Percentiles rank a stretch among this genome's conserved stretches.
phyloP scores from a whole-genome alignment of 1,140 invertebrate genomes.

The Acyrthosiphon pisum region DNA sequence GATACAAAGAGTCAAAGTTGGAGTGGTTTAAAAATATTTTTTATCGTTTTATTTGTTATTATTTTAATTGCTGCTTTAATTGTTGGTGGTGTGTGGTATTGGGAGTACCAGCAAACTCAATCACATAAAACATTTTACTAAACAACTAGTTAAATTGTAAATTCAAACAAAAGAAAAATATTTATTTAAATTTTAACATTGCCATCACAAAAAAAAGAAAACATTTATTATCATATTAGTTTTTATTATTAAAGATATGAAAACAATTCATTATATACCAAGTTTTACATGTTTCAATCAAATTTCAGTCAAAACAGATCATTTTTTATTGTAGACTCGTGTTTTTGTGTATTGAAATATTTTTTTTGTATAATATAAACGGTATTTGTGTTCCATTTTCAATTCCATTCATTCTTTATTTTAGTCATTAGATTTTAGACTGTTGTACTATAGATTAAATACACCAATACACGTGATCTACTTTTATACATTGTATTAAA shows the following conservation, averaged over 20 bases:
- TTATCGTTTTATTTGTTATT: conserved; percentile 81
- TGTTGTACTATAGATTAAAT: conserved; percentile 36
- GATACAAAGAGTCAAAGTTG: conserved; percentile 82
- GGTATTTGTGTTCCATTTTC: conserved; percentile 51
- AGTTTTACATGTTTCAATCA: not conserved
- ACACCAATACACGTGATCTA: not conserved
- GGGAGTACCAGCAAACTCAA: conserved; percentile 89
- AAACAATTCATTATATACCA: not conserved
- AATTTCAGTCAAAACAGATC: not conserved
- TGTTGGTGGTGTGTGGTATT: conserved; percentile 88
- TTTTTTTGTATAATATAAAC: conserved; percentile 36
- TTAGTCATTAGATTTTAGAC: conserved; percentile 53
- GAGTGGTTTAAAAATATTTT: conserved; percentile 87
- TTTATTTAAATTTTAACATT: not conserved
- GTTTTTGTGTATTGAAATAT: not conserved
- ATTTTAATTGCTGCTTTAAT: conserved; percentile 79
- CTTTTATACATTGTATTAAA: not conserved
- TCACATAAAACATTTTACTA: conserved; percentile 90
- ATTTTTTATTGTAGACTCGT: not conserved
- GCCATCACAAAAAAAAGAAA: conserved; percentile 15
- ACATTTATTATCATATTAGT: not conserved
- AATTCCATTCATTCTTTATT: conserved; percentile 26
- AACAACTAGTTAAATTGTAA: not conserved
- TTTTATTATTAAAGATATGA: not conserved
- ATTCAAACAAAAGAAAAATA: not conserved